A percentile compares a stretch with the other conserved stretches of the same genome.
These are phyloP conservation scores for Agriopis aurantiaria DNA, from an alignment of 2,888 invertebrate species.

Conservation along the genomic window DNA sequence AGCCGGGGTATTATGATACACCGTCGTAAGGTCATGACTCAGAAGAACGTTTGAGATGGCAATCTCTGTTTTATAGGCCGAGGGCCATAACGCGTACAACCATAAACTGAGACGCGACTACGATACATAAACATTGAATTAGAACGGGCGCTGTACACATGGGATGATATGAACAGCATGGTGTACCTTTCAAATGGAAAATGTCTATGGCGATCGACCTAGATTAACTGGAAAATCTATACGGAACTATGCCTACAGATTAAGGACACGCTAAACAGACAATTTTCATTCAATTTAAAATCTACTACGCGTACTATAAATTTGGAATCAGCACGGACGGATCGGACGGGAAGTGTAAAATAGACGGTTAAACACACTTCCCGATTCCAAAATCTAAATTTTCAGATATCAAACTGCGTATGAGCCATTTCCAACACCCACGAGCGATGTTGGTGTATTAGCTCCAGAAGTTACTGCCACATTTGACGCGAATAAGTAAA, in stretches of 20 bases:
- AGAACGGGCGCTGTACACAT: slow-evolving; percentile 42
- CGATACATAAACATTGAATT: slow-evolving; percentile 61
- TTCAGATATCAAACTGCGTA: slow-evolving; percentile 7
- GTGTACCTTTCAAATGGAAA: slow-evolving; percentile 32
- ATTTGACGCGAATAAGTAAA: slow-evolving; percentile 35
- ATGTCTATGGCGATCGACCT: slow-evolving; percentile 29
- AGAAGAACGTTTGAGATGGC: slow-evolving; percentile 58
- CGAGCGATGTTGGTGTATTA: slow-evolving; percentile 8
- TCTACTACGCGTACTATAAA: neutral
- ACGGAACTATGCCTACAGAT: slow-evolving; percentile 10
- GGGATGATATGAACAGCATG: slow-evolving; percentile 45
- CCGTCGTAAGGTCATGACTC: slow-evolving; percentile 48
- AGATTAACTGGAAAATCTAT: slow-evolving; percentile 21
- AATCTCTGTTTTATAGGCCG: slow-evolving; percentile 65
- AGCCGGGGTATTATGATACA: slow-evolving; percentile 44
- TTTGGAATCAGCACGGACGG: neutral
- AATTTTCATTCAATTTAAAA: neutral
- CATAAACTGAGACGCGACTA: slow-evolving; percentile 62
- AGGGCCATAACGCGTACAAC: slow-evolving; percentile 59
- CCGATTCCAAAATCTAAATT: slow-evolving; percentile 17
- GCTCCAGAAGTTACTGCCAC: slow-evolving; percentile 35
- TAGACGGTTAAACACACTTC: neutral
- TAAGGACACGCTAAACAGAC: slow-evolving; percentile 1
- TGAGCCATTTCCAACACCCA: slow-evolving; percentile 20
- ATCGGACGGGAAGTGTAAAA: slow-evolving; percentile 1